Conservation (phyloP, 2,888 invertebrate genomes). For the Arenicola marina region DNA sequence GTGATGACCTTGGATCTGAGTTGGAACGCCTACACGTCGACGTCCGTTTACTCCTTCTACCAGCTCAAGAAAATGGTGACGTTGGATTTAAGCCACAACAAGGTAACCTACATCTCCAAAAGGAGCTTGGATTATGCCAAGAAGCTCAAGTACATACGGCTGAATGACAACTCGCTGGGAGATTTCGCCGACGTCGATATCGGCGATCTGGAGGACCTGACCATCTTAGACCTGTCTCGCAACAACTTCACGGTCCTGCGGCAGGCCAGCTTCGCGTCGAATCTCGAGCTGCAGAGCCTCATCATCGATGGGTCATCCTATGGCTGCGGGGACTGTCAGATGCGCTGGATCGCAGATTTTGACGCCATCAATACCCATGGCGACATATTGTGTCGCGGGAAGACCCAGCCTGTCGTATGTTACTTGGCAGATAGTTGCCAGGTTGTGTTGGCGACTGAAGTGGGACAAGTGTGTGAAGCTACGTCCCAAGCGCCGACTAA, state of each 20-base stretch:
- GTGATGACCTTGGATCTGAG: background rate
- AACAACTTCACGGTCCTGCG: background rate
- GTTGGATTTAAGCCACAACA: background rate
- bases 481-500: too few species aligned
- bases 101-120: background rate
- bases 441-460: too few species aligned
- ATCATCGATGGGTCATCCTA: too few species aligned
- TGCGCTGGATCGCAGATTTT: too few species aligned
- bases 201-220: background rate
- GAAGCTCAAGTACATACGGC: background rate
- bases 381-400: too few species aligned
- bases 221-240: background rate
- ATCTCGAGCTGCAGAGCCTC: too few species aligned
- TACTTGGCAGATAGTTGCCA: too few species aligned
- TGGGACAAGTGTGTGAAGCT: too few species aligned
- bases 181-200: background rate
- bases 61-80: background rate
- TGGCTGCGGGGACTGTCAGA: too few species aligned
- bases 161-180: background rate
- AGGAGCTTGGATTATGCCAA: background rate
- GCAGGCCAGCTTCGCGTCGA: too few species aligned
- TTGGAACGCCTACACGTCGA: background rate
- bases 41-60: background rate
- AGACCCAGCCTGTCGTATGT: too few species aligned
- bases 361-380: too few species aligned